Base-by-base conservation (phyloP, 1,140 invertebrate genomes). In the Agrilus planipennis region DNA sequence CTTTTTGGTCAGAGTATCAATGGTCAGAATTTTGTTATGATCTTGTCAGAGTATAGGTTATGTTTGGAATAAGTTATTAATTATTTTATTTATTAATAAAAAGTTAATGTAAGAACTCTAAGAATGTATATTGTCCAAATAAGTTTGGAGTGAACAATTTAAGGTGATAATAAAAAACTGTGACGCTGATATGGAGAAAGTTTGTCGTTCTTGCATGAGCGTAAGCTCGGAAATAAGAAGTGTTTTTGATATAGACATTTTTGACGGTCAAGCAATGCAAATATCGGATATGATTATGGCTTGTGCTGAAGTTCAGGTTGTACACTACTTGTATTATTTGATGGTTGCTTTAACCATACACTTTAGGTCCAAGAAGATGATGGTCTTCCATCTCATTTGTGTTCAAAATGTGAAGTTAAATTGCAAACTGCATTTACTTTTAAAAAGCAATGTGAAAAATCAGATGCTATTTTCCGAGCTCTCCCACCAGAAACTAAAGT, bases 241-340 rank as follows among this genome's bases (percentile, higher is more conserved):
- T 51, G 49, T 61, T 10, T 61, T 59, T 46, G 55, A 59, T 32
- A 49, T 60, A 42, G 43, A 42, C 39, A 22, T 20, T 9, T 16
- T 42, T 7, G 34, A 30, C 15, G 48, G 47, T 14, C 39, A 53
- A 36, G 31, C 62, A 35, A 46, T 70, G 18, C 68, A 70, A 52
- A 55, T 72, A 18, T 65, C 70, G 14, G 68, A 71, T 50, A 71
- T 72, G 66, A 63, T 70, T 39, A 72, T 72, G 70, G 69, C 70
- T 51, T 73, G 71, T 53, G 60, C 69, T 17, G 60, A 65, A 35
- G 58, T 73, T 27, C 65, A 71, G 55, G 71, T 72, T 58, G 63
- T 54, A 41, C 21, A 14, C 23, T 25, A 39, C 30, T 21, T 25
- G n/a, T 17, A 1, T 41, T 22, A 15, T 46, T 41, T 9, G 10